Evolutionary conservation across 2,113 vertebrate species (phyloP).

Genomic region (Ameiurus melas): DNA sequence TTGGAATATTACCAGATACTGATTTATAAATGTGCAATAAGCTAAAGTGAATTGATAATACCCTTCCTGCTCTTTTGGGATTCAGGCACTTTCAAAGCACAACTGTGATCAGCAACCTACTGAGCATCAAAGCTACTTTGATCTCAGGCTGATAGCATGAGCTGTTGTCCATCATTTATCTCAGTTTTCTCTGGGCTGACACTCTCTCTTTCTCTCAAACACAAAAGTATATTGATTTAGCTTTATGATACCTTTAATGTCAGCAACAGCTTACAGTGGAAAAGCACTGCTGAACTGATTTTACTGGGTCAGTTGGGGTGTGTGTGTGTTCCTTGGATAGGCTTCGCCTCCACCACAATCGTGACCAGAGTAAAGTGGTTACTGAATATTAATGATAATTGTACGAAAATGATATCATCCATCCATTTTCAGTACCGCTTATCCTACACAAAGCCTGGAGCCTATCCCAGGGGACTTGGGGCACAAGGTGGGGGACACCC

Average conservation of each 20-base stretch:
- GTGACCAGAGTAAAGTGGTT: background rate
- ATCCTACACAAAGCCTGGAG: too few species aligned
- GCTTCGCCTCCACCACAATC: background rate
- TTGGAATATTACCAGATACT: slow-evolving; percentile 3
- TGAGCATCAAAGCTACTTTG: slow-evolving; percentile 26
- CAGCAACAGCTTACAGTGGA: slow-evolving; percentile 3
- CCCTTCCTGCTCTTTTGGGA: background rate
- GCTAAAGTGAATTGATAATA: background rate
- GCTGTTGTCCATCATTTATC: slow-evolving; percentile 22
- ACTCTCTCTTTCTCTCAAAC: background rate
- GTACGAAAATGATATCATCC: background rate
- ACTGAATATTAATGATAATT: background rate
- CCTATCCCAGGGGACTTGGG: too few species aligned
- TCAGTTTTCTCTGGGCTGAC: slow-evolving; percentile 7
- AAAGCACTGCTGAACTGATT: background rate
- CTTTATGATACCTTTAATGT: slow-evolving; percentile 18
- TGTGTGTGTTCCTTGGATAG: background rate
- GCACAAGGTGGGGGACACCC: too few species aligned
- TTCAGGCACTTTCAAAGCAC: background rate
- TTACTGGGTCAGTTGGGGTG: too few species aligned
- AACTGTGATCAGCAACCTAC: background rate
- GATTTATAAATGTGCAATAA: background rate
- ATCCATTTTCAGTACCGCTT: too few species aligned
- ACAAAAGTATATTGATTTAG: slow-evolving; percentile 1
- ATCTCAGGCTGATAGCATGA: slow-evolving; percentile 20